phyloP scores from a whole-genome alignment of 2,113 vertebrate genomes.

The Carassius auratus region DNA sequence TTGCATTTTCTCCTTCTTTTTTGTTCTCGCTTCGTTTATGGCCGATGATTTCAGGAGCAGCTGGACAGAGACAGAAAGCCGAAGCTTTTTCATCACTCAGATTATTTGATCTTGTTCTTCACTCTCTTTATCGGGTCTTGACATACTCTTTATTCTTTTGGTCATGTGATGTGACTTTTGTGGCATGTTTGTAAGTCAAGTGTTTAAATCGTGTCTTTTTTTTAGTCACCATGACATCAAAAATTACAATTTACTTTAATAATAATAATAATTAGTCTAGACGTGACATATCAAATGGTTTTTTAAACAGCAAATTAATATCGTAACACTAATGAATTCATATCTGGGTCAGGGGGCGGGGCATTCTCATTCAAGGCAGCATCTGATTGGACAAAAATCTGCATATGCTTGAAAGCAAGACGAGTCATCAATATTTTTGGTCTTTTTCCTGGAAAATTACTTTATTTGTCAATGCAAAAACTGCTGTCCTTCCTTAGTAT shows the following conservation, averaged over 20 bases:
- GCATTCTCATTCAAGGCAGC: neutral
- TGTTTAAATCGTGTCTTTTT: neutral
- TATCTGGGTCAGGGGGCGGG: neutral
- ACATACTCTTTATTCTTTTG: too few relatives aligned
- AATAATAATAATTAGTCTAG: neutral
- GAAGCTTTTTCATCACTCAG: too few relatives aligned
- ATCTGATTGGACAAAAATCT: neutral
- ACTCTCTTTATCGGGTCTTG: too few relatives aligned
- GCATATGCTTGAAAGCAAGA: neutral
- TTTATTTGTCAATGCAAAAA: too few relatives aligned
- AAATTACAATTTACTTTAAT: neutral
- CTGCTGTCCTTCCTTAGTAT: too few relatives aligned
- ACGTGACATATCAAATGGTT: neutral
- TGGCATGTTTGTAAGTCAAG: too few relatives aligned
- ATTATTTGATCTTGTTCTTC: too few relatives aligned
- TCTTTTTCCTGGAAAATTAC: too few relatives aligned
- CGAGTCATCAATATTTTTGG: too few relatives aligned
- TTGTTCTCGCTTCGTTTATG: conserved; percentile 97
- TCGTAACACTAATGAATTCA: neutral
- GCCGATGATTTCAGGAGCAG: conserved; percentile 86
- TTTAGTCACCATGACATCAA: neutral
- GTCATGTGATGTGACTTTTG: too few relatives aligned
- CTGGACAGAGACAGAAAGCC: conserved; percentile 67
- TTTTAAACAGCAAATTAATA: neutral
- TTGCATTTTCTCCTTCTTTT: conserved; percentile 91